Conservation (phyloP, 2,888 invertebrate genomes). For the Augochlorella aurata region DNA sequence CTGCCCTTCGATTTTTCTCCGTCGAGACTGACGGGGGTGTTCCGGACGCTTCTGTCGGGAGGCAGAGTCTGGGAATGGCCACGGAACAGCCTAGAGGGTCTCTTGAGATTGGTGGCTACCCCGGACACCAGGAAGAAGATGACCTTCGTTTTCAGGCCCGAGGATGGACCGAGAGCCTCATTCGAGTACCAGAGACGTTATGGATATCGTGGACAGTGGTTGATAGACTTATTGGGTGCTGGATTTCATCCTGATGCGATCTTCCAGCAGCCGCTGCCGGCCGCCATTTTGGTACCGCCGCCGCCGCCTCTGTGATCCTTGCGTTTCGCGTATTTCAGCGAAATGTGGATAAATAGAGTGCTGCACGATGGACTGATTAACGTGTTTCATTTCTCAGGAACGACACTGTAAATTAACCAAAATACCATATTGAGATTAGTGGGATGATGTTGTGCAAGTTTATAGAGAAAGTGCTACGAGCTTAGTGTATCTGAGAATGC, state of each 20-base stretch:
- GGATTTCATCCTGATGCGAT: constrained; percentile 51
- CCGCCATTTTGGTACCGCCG: constrained; percentile 40
- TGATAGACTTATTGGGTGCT: constrained; percentile 71
- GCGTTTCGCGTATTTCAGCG: background rate
- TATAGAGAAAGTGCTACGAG: background rate
- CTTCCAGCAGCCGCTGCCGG: constrained; percentile 22
- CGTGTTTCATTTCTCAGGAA: background rate
- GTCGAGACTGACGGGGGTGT: constrained; percentile 25
- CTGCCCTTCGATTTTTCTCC: constrained; percentile 48
- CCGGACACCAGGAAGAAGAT: constrained; percentile 37
- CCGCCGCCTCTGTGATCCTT: constrained; percentile 9
- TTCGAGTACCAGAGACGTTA: constrained; percentile 64
- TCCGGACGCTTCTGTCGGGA: constrained; percentile 33
- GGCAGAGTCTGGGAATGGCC: constrained; percentile 46
- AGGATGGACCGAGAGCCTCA: constrained; percentile 65
- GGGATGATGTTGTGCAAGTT: background rate
- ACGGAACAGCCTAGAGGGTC: constrained; percentile 5
- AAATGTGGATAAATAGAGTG: background rate
- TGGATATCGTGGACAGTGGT: constrained; percentile 71
- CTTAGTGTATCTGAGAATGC: too few species aligned
- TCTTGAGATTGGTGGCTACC: constrained; percentile 39
- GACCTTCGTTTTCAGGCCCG: constrained; percentile 63
- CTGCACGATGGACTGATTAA: background rate
- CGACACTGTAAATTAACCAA: background rate
- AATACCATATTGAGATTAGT: background rate